A percentile compares a stretch with the other conserved stretches of the same genome.
Evolutionary conservation across 2,888 invertebrate species (phyloP).

Genomic region (Hydroisotoma schaefferi): DNA sequence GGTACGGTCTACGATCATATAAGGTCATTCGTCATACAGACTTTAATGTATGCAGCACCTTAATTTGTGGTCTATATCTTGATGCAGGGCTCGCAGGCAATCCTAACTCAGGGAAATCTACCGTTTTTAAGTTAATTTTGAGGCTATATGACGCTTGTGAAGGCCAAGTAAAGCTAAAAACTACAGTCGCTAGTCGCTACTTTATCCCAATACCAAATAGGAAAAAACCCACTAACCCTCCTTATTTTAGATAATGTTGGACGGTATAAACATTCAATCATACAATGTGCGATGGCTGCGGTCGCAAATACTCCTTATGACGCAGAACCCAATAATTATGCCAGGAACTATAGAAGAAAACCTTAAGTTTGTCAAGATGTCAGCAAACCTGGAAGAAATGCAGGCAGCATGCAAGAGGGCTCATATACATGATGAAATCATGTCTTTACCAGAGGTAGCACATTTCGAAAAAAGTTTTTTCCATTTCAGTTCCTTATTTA

Average conservation of each 20-base stretch:
- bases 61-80: too few species aligned
- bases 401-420: constrained; percentile 26
- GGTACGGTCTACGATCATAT: constrained; percentile 5
- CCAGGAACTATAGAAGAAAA: constrained; percentile 37
- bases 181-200: not conserved
- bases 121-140: constrained; percentile 28
- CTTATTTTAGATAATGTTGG: constrained; percentile 26
- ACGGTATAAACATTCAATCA: constrained; percentile 28
- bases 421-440: constrained; percentile 22
- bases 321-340: constrained; percentile 27
- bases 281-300: constrained; percentile 37
- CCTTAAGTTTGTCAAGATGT: constrained; percentile 24
- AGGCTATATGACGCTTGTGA: constrained; percentile 29
- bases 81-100: constrained; percentile 21
- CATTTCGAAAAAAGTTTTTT: constrained; percentile 19
- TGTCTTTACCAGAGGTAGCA: constrained; percentile 20
- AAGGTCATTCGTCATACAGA: not conserved
- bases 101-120: constrained; percentile 26
- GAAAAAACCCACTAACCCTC: too few species aligned
- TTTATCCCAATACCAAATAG: too few species aligned
- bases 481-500: too few species aligned
- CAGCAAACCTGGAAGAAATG: constrained; percentile 23
- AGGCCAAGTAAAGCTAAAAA: constrained; percentile 13
- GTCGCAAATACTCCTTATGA: constrained; percentile 23
- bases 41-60: too few species aligned